Conservation (phyloP, 2,888 invertebrate genomes). For the Lutraria lutraria region DNA sequence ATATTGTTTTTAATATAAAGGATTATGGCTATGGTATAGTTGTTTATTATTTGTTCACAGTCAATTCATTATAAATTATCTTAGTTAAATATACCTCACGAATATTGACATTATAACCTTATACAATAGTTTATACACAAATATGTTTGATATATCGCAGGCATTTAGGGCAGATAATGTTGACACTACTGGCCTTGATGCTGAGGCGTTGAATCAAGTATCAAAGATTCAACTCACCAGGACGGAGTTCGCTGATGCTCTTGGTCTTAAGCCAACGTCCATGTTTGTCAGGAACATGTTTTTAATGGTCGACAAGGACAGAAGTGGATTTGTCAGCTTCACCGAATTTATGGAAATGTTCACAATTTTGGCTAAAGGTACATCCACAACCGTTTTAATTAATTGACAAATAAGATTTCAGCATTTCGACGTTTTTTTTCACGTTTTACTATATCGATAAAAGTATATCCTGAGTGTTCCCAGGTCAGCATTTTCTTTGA, state of each 20-base stretch:
- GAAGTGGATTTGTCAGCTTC: conserved; percentile 89
- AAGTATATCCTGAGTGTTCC: too few species aligned
- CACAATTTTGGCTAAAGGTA: conserved; percentile 89
- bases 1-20: too few species aligned
- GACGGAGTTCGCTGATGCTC: conserved; percentile 89
- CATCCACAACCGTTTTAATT: neutral
- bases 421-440: too few species aligned
- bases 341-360: conserved; percentile 89
- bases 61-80: too few species aligned
- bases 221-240: conserved; percentile 76
- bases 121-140: neutral
- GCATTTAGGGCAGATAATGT: conserved; percentile 23
- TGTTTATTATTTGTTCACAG: too few species aligned
- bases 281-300: conserved; percentile 89
- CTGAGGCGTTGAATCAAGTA: conserved; percentile 64
- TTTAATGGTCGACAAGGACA: conserved; percentile 89
- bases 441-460: too few species aligned
- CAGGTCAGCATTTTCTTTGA: too few species aligned
- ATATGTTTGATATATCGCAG: conserved; percentile 8
- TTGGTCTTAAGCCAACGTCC: conserved; percentile 89
- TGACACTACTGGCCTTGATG: conserved; percentile 38
- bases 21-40: too few species aligned
- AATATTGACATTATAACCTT: neutral
- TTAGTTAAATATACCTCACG: too few species aligned
- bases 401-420: too few species aligned